Evolutionary conservation across 1,140 invertebrate genomes (phyloP), one percentile per base, ranked within the genome.

Genomic region (Pararge aegeria): DNA sequence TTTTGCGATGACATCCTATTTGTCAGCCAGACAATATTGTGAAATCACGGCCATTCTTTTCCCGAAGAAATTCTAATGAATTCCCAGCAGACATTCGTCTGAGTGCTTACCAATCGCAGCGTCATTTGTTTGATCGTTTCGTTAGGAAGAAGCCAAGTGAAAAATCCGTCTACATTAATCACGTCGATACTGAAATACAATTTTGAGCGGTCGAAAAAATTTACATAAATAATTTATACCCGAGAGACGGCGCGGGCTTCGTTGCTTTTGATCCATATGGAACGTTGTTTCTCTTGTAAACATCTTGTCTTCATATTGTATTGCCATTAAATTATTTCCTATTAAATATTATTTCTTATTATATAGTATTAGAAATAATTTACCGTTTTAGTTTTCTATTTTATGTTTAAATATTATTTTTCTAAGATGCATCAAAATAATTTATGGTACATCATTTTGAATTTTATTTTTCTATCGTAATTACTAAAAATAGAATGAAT

Each of bases 151-250:
- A 80, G 68, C 73, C 71, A 76, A 86, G 80, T 87, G 80, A 87
- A 86, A 89, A 87, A 83, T 84, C 79, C 72, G 75, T 87, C 75
- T 70, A 79, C 81, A 87, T 89, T 86, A 89, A 87, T 89, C 84
- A 87, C 73, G 76, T 82, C 70, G 74, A 83, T 78, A 64, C 82
- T 85, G 78, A 87, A 89, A 87, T 78, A 89, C 76, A 84, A 89
- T 87, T 89, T 81, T 75, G 74, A 82, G 67, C 74, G 77, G 75
- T 77, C 77, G 75, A 82, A 82, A 86, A 80, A 81, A 89, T 89
- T 87, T 86, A 83, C 86, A 87, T 89, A 83, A 85, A 82, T 87
- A 89, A 86, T 87, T 85, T 87, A 87, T 80, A 79, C 84, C 68
- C 81, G 68, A 67, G 83, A 76, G 83, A 71, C 62, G 30, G 29